Percentiles rank a stretch among this genome's conserved stretches.
phyloP scores from a whole-genome alignment of 2,888 invertebrate genomes.

The Sphaerophoria rueppellii region DNA sequence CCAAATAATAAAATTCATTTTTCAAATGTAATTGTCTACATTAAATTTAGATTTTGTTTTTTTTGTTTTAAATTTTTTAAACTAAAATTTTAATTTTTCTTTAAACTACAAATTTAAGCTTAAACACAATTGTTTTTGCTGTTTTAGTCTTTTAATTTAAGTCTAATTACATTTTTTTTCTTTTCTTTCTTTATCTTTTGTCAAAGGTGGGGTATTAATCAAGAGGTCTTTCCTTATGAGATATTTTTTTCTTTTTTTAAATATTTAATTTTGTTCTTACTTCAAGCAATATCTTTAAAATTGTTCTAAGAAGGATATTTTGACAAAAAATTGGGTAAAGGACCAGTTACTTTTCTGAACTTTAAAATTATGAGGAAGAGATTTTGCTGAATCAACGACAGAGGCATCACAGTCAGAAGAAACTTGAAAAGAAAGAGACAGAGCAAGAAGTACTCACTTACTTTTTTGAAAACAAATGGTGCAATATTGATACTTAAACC shows the following conservation, averaged over 20 bases:
- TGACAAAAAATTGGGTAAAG: background rate
- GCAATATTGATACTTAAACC: too few relatives aligned
- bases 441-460: too few relatives aligned
- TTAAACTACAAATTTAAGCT: slow-evolving; percentile 38
- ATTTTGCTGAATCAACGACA: too few relatives aligned
- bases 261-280: slow-evolving; percentile 8
- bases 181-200: slow-evolving; percentile 25
- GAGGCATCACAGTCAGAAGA: too few relatives aligned
- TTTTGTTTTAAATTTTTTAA: slow-evolving; percentile 14
- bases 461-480: too few relatives aligned
- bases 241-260: slow-evolving; percentile 24
- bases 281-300: slow-evolving; percentile 38
- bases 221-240: slow-evolving; percentile 45
- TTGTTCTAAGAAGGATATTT: background rate
- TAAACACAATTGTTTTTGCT: slow-evolving; percentile 39
- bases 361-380: too few relatives aligned
- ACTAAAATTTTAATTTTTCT: background rate
- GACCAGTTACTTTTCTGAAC: slow-evolving; percentile 46
- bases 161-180: slow-evolving; percentile 49
- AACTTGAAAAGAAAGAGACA: too few relatives aligned
- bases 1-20: slow-evolving; percentile 46
- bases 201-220: slow-evolving; percentile 58
- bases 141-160: slow-evolving; percentile 67
- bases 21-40: slow-evolving; percentile 65
- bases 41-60: slow-evolving; percentile 43